phyloP scores from a whole-genome alignment of 1,140 invertebrate genomes.

The Caenorhabditis brenneri region DNA sequence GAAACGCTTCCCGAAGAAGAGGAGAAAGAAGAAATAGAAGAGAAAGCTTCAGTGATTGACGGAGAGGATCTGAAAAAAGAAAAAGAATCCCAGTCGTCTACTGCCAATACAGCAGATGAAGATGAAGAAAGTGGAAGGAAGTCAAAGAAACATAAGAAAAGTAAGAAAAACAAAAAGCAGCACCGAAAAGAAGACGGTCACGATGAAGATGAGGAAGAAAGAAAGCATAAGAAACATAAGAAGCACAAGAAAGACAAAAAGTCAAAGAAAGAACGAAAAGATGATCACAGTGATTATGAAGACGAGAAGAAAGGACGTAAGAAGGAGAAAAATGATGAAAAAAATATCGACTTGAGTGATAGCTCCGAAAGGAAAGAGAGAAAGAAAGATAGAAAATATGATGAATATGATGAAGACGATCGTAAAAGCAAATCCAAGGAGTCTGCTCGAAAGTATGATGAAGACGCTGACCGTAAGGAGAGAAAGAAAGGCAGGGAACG shows the following conservation, averaged over 20 bases:
- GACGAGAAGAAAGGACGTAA: slow-evolving; percentile 32
- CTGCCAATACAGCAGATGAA: background rate
- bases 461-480: background rate
- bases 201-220: background rate
- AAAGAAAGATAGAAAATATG: slow-evolving; percentile 17
- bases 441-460: background rate
- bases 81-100: background rate
- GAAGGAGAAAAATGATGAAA: background rate
- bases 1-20: background rate
- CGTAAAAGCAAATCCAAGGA: background rate
- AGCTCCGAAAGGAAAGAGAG: slow-evolving; percentile 14
- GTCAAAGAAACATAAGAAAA: background rate
- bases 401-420: slow-evolving; percentile 22
- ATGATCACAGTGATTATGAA: slow-evolving; percentile 30
- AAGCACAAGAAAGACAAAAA: slow-evolving; percentile 55
- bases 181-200: background rate
- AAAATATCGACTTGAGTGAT: background rate
- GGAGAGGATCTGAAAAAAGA: background rate
- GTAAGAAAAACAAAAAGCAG: background rate
- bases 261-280: slow-evolving; percentile 38
- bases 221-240: slow-evolving; percentile 47
- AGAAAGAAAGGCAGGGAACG: background rate
- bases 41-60: background rate
- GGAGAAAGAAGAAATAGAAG: background rate
- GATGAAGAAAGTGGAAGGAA: slow-evolving; percentile 6